Conservation (phyloP, 2,888 invertebrate genomes). For the Eupeodes luniger region DNA sequence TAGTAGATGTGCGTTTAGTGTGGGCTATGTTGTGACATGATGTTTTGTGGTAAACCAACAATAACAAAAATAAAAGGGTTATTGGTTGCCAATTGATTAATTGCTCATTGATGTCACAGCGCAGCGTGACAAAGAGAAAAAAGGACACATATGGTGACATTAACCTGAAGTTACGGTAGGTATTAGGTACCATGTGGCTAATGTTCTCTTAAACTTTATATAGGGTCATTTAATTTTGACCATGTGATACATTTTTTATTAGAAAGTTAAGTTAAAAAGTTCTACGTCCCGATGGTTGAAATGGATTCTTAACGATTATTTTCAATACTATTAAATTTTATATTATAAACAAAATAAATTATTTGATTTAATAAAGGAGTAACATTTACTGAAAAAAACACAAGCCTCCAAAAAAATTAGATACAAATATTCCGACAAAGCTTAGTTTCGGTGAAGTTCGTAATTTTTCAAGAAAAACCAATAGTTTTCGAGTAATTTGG, state of each 20-base stretch:
- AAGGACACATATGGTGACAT: constrained; percentile 66
- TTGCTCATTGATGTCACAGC: constrained; percentile 60
- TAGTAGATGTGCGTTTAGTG: background rate
- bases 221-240: background rate
- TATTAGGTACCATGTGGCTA: constrained; percentile 54
- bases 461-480: too few relatives aligned
- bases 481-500: too few relatives aligned
- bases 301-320: background rate
- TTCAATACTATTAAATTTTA: too few relatives aligned
- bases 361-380: too few relatives aligned
- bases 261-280: background rate
- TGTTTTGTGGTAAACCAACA: constrained; percentile 71
- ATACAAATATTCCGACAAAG: too few relatives aligned
- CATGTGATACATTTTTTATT: background rate
- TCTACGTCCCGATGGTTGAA: background rate
- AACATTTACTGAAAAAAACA: too few relatives aligned
- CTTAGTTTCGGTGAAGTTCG: too few relatives aligned
- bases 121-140: constrained; percentile 47
- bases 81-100: constrained; percentile 74
- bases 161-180: background rate
- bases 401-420: too few relatives aligned
- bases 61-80: constrained; percentile 50
- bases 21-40: constrained; percentile 60
- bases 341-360: too few relatives aligned
- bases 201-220: background rate